A percentile compares a stretch with the other conserved stretches of the same genome.
Evolutionary conservation across 2,113 vertebrate genomes (phyloP).

Genomic region (Prolemur simus): DNA sequence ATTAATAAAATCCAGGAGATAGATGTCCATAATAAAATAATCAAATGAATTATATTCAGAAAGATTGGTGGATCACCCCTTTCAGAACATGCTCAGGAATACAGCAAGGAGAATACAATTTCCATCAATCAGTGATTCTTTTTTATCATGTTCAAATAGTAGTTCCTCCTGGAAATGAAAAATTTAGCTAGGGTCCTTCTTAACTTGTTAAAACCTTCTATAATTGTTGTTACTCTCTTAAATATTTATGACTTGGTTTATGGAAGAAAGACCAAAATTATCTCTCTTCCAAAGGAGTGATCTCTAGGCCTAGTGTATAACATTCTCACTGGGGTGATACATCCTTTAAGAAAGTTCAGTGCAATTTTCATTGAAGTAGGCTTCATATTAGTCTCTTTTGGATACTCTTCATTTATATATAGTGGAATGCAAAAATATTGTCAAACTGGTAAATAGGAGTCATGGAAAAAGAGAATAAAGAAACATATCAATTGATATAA

Average conservation of each 20-base stretch:
- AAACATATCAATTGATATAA: background rate
- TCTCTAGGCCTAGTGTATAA: fast-evolving
- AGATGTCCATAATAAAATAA: slow-evolving; percentile 43
- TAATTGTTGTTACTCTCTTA: background rate
- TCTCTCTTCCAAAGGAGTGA: background rate
- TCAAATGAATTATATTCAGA: background rate
- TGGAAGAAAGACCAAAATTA: background rate
- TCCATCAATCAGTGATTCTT: background rate
- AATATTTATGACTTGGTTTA: background rate
- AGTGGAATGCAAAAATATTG: background rate
- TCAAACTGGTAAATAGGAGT: fast-evolving
- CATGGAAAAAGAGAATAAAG: background rate
- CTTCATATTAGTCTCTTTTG: background rate
- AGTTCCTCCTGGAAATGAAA: background rate
- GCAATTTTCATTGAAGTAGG: background rate
- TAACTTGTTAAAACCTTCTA: background rate
- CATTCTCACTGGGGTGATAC: background rate
- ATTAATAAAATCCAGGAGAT: slow-evolving; percentile 15
- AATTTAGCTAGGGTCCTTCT: background rate
- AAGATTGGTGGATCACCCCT: background rate
- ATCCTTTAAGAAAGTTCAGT: background rate
- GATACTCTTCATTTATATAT: background rate
- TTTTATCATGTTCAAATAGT: background rate
- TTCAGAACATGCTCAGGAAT: background rate
- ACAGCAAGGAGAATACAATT: background rate